Percentiles rank a stretch among this genome's conserved stretches.
Conservation (phyloP, 2,797 vertebrate genomes). For the Ceryle rudis region DNA sequence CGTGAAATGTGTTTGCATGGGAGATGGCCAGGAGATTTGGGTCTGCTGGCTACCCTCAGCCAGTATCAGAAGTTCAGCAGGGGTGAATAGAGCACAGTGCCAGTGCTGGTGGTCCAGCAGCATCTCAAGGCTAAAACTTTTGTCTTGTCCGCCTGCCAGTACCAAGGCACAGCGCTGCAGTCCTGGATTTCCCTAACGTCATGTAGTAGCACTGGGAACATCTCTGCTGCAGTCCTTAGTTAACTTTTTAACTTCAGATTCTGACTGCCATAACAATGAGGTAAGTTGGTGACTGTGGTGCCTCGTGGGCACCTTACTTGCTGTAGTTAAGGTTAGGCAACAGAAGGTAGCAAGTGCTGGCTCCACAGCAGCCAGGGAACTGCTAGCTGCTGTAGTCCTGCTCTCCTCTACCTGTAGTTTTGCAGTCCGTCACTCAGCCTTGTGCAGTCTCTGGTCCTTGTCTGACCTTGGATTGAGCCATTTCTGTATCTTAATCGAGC, state of each 20-base stretch:
- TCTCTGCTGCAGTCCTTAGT: not conserved
- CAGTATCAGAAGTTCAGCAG: not conserved
- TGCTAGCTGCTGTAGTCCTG: not conserved
- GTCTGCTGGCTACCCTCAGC: not conserved
- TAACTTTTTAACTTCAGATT: not conserved
- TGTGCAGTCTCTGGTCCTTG: not conserved
- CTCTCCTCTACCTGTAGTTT: not conserved
- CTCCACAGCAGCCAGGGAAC: fast-evolving
- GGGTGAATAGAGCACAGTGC: not conserved
- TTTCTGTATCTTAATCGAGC: not conserved
- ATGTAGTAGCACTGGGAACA: not conserved
- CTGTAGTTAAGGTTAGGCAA: not conserved
- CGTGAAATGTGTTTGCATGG: not conserved
- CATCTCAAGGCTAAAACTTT: not conserved
- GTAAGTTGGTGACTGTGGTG: fast-evolving
- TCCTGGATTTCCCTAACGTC: not conserved
- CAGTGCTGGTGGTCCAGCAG: not conserved
- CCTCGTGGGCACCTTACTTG: not conserved
- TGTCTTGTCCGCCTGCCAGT: not conserved
- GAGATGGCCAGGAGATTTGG: not conserved
- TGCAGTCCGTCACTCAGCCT: not conserved
- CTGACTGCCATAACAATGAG: fast-evolving
- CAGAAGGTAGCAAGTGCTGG: not conserved
- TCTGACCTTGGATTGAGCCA: slow-evolving; percentile 29
- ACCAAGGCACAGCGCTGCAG: not conserved